phyloP scores from a whole-genome alignment of 2,797 vertebrate species.

The Acanthurus leucopareius region DNA sequence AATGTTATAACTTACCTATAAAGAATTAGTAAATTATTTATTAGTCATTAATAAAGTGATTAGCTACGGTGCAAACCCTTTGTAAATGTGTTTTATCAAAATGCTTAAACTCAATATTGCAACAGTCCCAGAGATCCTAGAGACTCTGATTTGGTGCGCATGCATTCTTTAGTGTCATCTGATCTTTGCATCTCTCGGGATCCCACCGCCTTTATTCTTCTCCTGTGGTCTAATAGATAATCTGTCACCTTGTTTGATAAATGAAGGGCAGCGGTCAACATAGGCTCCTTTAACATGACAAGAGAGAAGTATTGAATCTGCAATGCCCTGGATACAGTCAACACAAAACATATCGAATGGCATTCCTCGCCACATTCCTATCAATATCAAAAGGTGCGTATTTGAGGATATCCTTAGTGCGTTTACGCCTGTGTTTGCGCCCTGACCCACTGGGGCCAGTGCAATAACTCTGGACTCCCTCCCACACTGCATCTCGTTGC shows the following conservation, averaged over 20 bases:
- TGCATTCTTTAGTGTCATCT: constrained; percentile 52
- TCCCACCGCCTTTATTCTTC: constrained; percentile 62
- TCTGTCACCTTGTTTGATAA: constrained; percentile 84
- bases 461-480: constrained; percentile 84
- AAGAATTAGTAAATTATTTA: neutral
- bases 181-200: constrained; percentile 61
- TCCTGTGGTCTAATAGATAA: constrained; percentile 83
- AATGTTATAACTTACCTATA: neutral
- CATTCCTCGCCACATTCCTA: constrained; percentile 75
- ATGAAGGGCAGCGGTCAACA: constrained; percentile 82
- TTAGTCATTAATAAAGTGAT: neutral
- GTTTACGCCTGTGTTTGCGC: constrained; percentile 86
- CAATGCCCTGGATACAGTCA: constrained; percentile 80
- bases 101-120: constrained; percentile 6
- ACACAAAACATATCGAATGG: constrained; percentile 71
- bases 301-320: constrained; percentile 83
- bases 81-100: neutral
- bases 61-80: neutral
- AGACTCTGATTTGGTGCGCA: constrained; percentile 19
- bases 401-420: constrained; percentile 85
- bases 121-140: neutral
- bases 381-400: constrained; percentile 86
- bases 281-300: constrained; percentile 86
- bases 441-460: constrained; percentile 79
- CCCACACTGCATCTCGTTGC: constrained; percentile 82